Base-by-base conservation (phyloP, 1,140 invertebrate genomes). In the Lordiphosa mommai region DNA sequence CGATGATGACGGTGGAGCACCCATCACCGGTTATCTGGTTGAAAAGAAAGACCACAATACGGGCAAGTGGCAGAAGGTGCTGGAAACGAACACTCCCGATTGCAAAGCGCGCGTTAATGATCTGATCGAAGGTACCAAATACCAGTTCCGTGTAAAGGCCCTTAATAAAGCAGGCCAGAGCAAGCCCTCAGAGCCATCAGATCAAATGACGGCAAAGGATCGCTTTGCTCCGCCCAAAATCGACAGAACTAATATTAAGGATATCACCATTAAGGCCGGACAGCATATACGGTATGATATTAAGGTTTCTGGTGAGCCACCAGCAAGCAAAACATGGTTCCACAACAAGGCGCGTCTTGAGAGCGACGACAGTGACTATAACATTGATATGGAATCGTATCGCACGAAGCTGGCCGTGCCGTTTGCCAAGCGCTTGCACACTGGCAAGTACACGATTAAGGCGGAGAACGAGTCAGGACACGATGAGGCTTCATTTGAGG, bases 61-160 rank as follows among this genome's bases (percentile, higher is more conserved):
- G 64, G 94, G 93, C 47, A 97, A 97, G 89, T 98, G 96, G 96
- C 93, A 95, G 61, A 97, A 97, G 72, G 95, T 94, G n/a, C 91
- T 92, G 46, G 96, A 97, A 91, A 88, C 87, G 0, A 80, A 64
- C 41, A 72, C 69, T 1, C 76, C 88, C 0, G 76, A 86, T 17
- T 71, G 67, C 12, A 88, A 88, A 20, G 79, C 73, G 2, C 93
- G 92, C 63, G 94, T 98, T 0, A 94, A 94, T 4, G 97, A 98
- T 88, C 91, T 99, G 20, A 93, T 96, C 40, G 97, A 99, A 90
- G 97, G 97, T 38, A 95, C 97, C 85, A 96, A 96, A 53, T 99
- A 99, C 88, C 96, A 98, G 89, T 99, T 99, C 92, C 91, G 98
- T 4, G 95, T 99, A 0, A 96, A 95, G 76, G 98, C 98, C 5